Percentiles rank a stretch among this genome's conserved stretches.
phyloP scores from a whole-genome alignment of 2,888 invertebrate genomes.

The Troides oblongomaculatus region DNA sequence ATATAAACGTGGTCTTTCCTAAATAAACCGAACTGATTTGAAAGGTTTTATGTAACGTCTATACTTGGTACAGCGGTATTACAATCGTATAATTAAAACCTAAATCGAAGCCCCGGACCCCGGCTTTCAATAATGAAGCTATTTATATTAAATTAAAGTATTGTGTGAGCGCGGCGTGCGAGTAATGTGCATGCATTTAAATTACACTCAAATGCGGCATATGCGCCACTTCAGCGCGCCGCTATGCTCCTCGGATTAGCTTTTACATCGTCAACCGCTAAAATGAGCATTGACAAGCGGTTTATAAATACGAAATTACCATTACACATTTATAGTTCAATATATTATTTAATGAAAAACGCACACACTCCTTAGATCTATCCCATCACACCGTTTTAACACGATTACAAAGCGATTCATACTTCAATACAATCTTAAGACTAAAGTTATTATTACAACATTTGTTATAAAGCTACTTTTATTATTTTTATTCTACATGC shows the following conservation, averaged over 20 bases:
- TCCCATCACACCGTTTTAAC: too few species aligned
- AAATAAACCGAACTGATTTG: too few species aligned
- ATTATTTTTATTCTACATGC: too few species aligned
- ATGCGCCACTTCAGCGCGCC: conserved; percentile 38
- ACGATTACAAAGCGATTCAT: too few species aligned
- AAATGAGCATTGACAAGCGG: conserved; percentile 29
- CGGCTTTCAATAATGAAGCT: conserved; percentile 50
- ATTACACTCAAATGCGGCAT: conserved; percentile 64
- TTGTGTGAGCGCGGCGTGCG: conserved; percentile 49
- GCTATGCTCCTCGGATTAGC: conserved; percentile 39
- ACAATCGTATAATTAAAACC: conserved; percentile 28
- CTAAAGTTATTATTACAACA: too few species aligned
- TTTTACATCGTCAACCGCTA: conserved; percentile 33
- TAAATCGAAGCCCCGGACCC: conserved; percentile 23
- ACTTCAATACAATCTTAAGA: too few species aligned
- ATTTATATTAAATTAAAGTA: conserved; percentile 65
- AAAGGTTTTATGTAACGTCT: too few species aligned
- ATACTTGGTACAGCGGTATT: too few species aligned
- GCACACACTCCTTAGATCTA: too few species aligned
- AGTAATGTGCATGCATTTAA: conserved; percentile 71
- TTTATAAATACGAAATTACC: conserved; percentile 24
- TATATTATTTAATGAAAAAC: too few species aligned
- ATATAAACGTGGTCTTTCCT: too few species aligned
- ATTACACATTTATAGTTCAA: not conserved
- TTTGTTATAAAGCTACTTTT: too few species aligned